Conservation (phyloP, 2,888 invertebrate genomes). For the Blastobasis lacticolella region DNA sequence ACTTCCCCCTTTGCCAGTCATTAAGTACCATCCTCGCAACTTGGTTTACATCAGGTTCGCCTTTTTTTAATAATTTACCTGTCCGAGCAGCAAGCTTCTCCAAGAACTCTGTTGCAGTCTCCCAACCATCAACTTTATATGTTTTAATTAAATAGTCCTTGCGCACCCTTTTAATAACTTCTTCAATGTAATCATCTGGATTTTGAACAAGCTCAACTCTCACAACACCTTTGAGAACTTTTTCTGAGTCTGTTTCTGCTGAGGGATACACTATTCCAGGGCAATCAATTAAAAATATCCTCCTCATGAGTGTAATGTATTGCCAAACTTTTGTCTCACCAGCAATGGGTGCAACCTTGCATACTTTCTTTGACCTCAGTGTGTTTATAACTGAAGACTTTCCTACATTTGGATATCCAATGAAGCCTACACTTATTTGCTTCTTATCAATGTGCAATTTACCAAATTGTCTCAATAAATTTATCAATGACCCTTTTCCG, state of each 20-base stretch:
- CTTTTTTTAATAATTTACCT: conserved; percentile 95
- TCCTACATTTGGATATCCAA: conserved; percentile 99
- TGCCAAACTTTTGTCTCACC: conserved; percentile 99
- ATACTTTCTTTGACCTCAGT: conserved; percentile 95
- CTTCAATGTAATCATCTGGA: conserved; percentile 95
- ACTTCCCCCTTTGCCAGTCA: conserved; percentile 98
- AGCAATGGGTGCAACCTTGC: conserved; percentile 98
- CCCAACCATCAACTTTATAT: conserved; percentile 90
- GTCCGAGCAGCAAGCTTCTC: conserved; percentile 89
- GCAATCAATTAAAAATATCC: conserved; percentile 98
- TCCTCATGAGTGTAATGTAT: conserved; percentile 97
- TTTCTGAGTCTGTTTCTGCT: conserved; percentile 94
- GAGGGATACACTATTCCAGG: conserved; percentile 99
- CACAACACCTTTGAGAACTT: conserved; percentile 97
- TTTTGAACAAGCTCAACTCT: conserved; percentile 94
- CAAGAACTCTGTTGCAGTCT: conserved; percentile 88
- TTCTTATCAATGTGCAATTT: conserved; percentile 97
- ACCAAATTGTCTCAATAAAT: conserved; percentile 94
- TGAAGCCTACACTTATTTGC: conserved; percentile 98
- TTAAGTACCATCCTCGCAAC: conserved; percentile 96
- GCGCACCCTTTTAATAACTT: conserved; percentile 90
- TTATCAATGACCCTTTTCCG: conserved; percentile 97
- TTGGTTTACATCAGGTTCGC: conserved; percentile 94
- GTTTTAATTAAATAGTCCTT: conserved; percentile 92
- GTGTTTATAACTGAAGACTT: conserved; percentile 99